Evolutionary conservation across 2,797 vertebrate species (phyloP).

Genomic region (Girardinus metallicus): DNA sequence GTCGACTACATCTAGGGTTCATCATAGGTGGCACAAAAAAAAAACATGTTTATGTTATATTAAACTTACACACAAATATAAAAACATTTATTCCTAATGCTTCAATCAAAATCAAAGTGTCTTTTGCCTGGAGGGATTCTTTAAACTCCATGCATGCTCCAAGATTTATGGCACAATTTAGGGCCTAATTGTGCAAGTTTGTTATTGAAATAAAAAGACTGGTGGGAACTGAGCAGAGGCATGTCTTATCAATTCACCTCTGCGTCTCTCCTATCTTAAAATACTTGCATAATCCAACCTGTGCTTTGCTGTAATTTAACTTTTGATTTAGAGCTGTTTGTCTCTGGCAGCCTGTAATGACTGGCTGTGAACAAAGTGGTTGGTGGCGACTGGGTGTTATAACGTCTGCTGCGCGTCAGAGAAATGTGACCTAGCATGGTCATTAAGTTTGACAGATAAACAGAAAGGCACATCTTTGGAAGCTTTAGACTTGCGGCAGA

Average conservation of each 20-base stretch:
- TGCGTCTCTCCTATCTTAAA: conserved; percentile 60
- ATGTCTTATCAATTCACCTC: conserved; percentile 76
- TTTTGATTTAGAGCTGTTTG: conserved; percentile 70
- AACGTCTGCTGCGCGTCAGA: conserved; percentile 40
- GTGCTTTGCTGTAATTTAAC: conserved; percentile 67
- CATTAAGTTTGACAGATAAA: conserved; percentile 46
- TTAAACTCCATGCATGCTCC: conserved; percentile 64
- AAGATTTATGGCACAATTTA: conserved; percentile 77
- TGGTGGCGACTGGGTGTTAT: conserved; percentile 52
- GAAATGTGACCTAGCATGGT: conserved; percentile 31
- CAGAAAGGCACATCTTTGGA: conserved; percentile 11
- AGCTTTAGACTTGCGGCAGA: conserved; percentile 8
- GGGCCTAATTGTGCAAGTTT: conserved; percentile 78
- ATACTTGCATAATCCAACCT: conserved; percentile 60
- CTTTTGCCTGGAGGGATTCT: conserved; percentile 69
- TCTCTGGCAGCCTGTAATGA: conserved; percentile 48
- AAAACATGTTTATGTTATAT: neutral
- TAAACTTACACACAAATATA: conserved; percentile 40
- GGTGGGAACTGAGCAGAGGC: conserved; percentile 71
- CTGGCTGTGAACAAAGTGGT: conserved; percentile 42
- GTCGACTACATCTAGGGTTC: conserved; percentile 6
- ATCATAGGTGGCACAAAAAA: neutral
- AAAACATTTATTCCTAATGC: conserved; percentile 41
- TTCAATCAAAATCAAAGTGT: conserved; percentile 71
- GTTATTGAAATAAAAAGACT: conserved; percentile 79